A percentile compares a stretch with the other conserved stretches of the same genome.
Conservation (phyloP, 2,888 invertebrate genomes). For the Notodonta ziczac region DNA sequence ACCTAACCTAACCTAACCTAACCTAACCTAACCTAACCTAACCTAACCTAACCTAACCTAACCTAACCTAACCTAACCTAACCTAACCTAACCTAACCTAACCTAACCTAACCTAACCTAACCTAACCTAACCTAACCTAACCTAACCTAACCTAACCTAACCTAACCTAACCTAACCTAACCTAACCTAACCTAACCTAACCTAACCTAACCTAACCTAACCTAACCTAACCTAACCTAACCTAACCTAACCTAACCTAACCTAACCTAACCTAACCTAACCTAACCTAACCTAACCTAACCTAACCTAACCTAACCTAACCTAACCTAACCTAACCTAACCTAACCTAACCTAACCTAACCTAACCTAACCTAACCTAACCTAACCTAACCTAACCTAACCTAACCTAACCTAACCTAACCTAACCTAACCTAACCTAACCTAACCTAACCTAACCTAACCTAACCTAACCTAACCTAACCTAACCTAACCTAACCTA, state of each 20-base stretch:
- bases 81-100: slow-evolving; percentile 28
- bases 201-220: slow-evolving; percentile 25
- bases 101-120: slow-evolving; percentile 29
- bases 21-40: slow-evolving; percentile 25
- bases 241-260: slow-evolving; percentile 30
- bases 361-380: slow-evolving; percentile 26
- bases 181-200: slow-evolving; percentile 31
- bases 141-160: slow-evolving; percentile 30
- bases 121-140: slow-evolving; percentile 31
- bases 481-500: slow-evolving; percentile 21
- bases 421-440: slow-evolving; percentile 21
- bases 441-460: slow-evolving; percentile 24
- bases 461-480: slow-evolving; percentile 26
- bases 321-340: slow-evolving; percentile 14
- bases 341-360: slow-evolving; percentile 18
- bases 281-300: slow-evolving; percentile 21
- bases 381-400: slow-evolving; percentile 19
- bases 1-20: slow-evolving; percentile 23
- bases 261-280: slow-evolving; percentile 24
- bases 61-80: slow-evolving; percentile 31
- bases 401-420: slow-evolving; percentile 22
- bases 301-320: slow-evolving; percentile 18
- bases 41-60: slow-evolving; percentile 26
- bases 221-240: slow-evolving; percentile 31
- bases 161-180: slow-evolving; percentile 31